Conservation (phyloP, 2,888 invertebrate species). For the Pycnomerus fuliginosus region DNA sequence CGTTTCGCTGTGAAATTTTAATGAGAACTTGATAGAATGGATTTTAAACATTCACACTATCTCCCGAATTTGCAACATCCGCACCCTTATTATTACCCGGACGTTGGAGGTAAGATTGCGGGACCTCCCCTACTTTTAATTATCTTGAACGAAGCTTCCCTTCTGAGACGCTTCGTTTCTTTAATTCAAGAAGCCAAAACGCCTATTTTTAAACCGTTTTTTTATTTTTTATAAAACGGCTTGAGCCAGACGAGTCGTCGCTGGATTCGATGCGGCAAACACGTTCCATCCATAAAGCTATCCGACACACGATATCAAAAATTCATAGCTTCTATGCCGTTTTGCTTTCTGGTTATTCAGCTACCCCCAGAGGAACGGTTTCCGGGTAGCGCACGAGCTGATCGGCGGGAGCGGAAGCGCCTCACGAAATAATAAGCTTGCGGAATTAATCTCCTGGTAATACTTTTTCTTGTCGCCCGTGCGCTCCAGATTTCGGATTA, state of each 20-base stretch:
- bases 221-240: too few relatives aligned
- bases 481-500: slow-evolving; percentile 3
- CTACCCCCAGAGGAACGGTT: slow-evolving; percentile 11
- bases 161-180: too few relatives aligned
- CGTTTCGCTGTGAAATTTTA: too few relatives aligned
- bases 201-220: too few relatives aligned
- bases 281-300: slow-evolving; percentile 10
- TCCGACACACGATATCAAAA: slow-evolving; percentile 18
- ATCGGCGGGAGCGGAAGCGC: slow-evolving; percentile 12
- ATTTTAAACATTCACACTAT: slow-evolving; percentile 39
- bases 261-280: slow-evolving; percentile 3
- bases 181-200: too few relatives aligned
- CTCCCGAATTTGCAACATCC: slow-evolving; percentile 36
- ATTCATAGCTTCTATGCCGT: slow-evolving; percentile 23
- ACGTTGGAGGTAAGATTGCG: slow-evolving; percentile 29
- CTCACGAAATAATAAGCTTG: slow-evolving; percentile 7
- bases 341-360: slow-evolving; percentile 12
- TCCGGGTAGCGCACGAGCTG: slow-evolving; percentile 8
- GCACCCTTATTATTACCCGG: slow-evolving; percentile 36
- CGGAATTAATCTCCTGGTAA: slow-evolving; percentile 3
- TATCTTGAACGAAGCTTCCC: too few relatives aligned
- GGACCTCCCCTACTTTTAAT: slow-evolving; percentile 4
- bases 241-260: too few relatives aligned
- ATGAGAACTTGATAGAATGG: slow-evolving; percentile 38
- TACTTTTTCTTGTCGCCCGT: neutral